phyloP scores from a whole-genome alignment of 2,113 vertebrate genomes.

The Tetrax tetrax region DNA sequence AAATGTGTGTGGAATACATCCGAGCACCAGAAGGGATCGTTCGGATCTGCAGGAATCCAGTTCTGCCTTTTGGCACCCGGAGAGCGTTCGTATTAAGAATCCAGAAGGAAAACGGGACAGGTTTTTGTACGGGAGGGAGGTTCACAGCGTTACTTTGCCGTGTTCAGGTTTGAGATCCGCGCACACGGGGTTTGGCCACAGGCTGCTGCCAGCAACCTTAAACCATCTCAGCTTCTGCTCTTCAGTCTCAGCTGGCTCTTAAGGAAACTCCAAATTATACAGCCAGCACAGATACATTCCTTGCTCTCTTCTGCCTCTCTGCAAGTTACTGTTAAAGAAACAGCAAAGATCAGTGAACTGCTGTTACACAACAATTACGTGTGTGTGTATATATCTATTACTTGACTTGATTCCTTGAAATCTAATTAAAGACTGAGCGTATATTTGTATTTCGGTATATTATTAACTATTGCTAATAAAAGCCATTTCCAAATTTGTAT shows the following conservation, averaged over 20 bases:
- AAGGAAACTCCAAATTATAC: not conserved
- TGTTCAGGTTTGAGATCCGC: not conserved
- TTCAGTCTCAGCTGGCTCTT: not conserved
- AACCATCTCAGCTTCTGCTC: not conserved
- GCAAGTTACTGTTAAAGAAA: slow-evolving; percentile 20
- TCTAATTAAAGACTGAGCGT: slow-evolving; percentile 40
- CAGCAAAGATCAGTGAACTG: not conserved
- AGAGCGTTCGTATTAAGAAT: not conserved
- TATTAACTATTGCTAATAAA: slow-evolving; percentile 64
- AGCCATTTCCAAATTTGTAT: slow-evolving; percentile 58
- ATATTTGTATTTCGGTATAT: slow-evolving; percentile 46
- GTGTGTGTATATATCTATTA: not conserved
- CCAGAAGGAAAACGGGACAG: not conserved
- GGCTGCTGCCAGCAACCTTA: not conserved
- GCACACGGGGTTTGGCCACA: fast-evolving
- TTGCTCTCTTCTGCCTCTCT: not conserved
- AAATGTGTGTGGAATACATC: too few relatives aligned
- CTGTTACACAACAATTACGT: not conserved
- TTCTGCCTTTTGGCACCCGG: not conserved
- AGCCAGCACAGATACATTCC: not conserved
- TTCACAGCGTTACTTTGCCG: fast-evolving
- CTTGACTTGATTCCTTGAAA: slow-evolving; percentile 36
- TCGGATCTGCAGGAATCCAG: not conserved
- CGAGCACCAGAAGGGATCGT: not conserved
- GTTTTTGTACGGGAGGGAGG: not conserved